Base-by-base conservation (phyloP, 2,797 vertebrate species). In the Pseudochromis fuscus region DNA sequence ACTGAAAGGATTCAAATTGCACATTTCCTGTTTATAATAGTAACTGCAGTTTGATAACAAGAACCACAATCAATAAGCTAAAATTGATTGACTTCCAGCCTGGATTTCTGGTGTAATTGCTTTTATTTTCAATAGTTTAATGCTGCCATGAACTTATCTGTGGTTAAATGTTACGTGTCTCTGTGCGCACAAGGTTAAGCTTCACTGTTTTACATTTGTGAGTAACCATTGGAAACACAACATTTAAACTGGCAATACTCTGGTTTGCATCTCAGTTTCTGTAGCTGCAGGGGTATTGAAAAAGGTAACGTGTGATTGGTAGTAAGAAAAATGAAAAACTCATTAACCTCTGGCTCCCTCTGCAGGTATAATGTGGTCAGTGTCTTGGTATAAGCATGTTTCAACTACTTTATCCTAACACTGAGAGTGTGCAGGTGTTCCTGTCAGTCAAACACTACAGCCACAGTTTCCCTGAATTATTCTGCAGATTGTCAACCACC, bases 321-420 rank as follows among this genome's bases (percentile, higher is more conserved):
- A 16, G 35, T 38, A 38, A 38, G 16, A 4, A 38, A 4, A 45
- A 23, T 10, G 7, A 21, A 3, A n/a, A 1, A 2, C 1, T 10
- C 7, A 9, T 44, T 44, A 2, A 2, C 1, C 45, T 83, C 5
- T 67, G 40, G 38, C 63, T 0, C 63, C 75, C 15, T 8, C 78
- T 62, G 23, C 30, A 24, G 71, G 13, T 24, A 24, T 7, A 15
- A 49, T 33, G 4, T 28, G 18, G 3, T 72, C 35, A n/a, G 23
- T 50, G 2, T 24, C 30, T 3, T 53, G 2, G 8, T 18, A 40
- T 24, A 21, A 27, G 3, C 18, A 28, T 24, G n/a, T 23, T 2
- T 35, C 2, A 33, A n/a, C n/a, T n/a, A n/a, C n/a, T n/a, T n/a
- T n/a, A 30, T 30, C 30, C 4, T 30, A 30, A 30, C 30, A 30